These are phyloP conservation scores for Nephrocerus scutellatus DNA, from an alignment of 2,888 invertebrate genomes.

Conservation along the genomic window DNA sequence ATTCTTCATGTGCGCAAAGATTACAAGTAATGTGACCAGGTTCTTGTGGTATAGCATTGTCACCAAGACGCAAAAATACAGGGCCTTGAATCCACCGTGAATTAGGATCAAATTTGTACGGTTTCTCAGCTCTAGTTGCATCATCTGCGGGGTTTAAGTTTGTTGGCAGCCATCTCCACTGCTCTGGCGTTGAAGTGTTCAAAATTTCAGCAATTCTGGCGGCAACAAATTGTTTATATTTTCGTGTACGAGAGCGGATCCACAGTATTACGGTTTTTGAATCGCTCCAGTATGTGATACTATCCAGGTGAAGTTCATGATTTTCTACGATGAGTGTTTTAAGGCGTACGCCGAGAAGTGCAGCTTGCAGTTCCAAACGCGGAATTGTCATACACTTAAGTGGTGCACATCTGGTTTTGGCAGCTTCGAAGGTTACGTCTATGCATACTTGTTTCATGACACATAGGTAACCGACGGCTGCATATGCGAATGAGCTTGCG, in stretches of 20 bases:
- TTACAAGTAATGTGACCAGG: too few species aligned
- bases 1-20: too few species aligned
- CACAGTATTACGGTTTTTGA: conserved; percentile 17
- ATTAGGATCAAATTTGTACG: too few species aligned
- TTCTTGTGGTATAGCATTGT: too few species aligned
- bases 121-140: too few species aligned
- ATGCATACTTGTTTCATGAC: conserved; percentile 11
- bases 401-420: conserved; percentile 18
- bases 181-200: neutral
- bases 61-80: too few species aligned
- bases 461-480: conserved; percentile 17
- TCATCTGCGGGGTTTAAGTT: conserved; percentile 14
- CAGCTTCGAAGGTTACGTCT: conserved; percentile 16
- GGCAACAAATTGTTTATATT: conserved; percentile 16
- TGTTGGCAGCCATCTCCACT: conserved; percentile 22
- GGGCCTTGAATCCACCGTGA: too few species aligned
- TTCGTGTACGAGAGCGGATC: conserved; percentile 22
- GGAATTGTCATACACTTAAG: conserved; percentile 12
- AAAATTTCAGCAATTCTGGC: conserved; percentile 17
- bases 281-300: conserved; percentile 7
- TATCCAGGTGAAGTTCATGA: conserved; percentile 6
- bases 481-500: conserved; percentile 18
- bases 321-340: conserved; percentile 1
- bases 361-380: conserved; percentile 9
- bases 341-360: conserved; percentile 1